Base-by-base conservation (phyloP, 2,888 invertebrate genomes). In the Sinentomon sp. region DNA sequence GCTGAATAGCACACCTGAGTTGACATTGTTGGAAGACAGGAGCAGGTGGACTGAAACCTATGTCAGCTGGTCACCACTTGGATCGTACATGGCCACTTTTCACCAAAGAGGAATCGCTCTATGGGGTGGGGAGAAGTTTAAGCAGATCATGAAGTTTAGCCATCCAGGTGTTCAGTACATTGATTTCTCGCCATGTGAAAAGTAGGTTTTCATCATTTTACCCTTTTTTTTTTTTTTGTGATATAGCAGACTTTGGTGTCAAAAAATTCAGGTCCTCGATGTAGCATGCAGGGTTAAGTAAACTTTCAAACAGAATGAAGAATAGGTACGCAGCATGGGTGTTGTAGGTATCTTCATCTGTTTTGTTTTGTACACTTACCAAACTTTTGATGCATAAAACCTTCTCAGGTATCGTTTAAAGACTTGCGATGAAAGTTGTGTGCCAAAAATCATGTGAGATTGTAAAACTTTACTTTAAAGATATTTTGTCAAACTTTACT, bases 161-260 rank as follows among this genome's bases (percentile, higher is more conserved):
- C 92, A 87, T 47, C 62, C 68, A 1, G 74, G 75, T 40, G 94
- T 92, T 1, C 77, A 87, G 47, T 82, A 82, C 46, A 82, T 94
- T 37, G 89, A 92, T 46, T 97, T 89, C 55, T 97, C 94, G 7
- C 94, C 97, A 0, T 78, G 82, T 54, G 97, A 97, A 59, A 82
- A 82, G 60, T 66, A 50, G 46, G 51, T 45, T 28, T 13, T n/a
- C 7, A 10, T 12, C 14, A 10, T 33, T 32, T 10, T 17, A 34
- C 17, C 17, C 17, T 18, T 33, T 19, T 28, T 22, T 4, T 17
- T 22, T 35, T 23, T 4, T 32, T 14, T 32, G 10, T 10, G 7
- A n/a, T 28, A 6, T 33, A 32, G 10, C n/a, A 32, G n/a, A 13
- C 4, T 17, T 3, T 30, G 10, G 10, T 20, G 14, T 27, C 13